Conservation (phyloP, 2,888 invertebrate genomes). For the Auanema sp. region DNA sequence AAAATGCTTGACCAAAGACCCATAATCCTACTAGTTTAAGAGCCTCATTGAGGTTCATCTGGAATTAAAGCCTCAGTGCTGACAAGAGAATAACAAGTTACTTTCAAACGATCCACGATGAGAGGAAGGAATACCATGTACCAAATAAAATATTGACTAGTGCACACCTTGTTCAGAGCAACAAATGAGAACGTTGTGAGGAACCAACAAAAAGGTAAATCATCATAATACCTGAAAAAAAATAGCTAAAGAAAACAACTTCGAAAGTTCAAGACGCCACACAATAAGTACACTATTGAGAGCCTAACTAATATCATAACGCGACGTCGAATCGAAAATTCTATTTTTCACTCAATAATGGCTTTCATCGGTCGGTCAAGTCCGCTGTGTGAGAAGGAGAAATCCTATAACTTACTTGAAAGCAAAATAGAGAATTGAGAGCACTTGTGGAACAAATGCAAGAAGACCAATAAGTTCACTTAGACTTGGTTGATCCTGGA, state of each 20-base stretch:
- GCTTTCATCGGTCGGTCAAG: too few relatives aligned
- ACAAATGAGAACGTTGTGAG: constrained; percentile 84
- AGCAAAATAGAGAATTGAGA: constrained; percentile 42
- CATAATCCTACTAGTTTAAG: constrained; percentile 68
- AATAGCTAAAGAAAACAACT: too few relatives aligned
- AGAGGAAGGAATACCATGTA: constrained; percentile 85
- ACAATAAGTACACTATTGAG: too few relatives aligned
- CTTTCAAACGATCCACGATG: constrained; percentile 65
- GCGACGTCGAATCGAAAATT: too few relatives aligned
- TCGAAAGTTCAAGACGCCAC: too few relatives aligned
- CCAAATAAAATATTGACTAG: constrained; percentile 95
- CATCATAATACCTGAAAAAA: constrained; percentile 64
- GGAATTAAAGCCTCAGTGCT: constrained; percentile 9
- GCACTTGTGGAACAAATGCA: constrained; percentile 60
- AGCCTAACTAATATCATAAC: too few relatives aligned
- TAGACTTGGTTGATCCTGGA: constrained; percentile 62
- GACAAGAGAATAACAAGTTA: constrained; percentile 13
- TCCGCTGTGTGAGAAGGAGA: not conserved
- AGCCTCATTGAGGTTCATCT: constrained; percentile 38
- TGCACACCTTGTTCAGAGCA: constrained; percentile 86
- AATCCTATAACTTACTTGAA: constrained; percentile 35
- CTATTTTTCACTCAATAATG: too few relatives aligned
- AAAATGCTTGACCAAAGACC: constrained; percentile 76
- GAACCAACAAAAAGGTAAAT: constrained; percentile 83
- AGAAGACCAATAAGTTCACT: constrained; percentile 42